Evolutionary conservation across 1,140 invertebrate genomes (phyloP), one percentile per base, ranked within the genome.

Genomic region (Drosophila kurseongensis): DNA sequence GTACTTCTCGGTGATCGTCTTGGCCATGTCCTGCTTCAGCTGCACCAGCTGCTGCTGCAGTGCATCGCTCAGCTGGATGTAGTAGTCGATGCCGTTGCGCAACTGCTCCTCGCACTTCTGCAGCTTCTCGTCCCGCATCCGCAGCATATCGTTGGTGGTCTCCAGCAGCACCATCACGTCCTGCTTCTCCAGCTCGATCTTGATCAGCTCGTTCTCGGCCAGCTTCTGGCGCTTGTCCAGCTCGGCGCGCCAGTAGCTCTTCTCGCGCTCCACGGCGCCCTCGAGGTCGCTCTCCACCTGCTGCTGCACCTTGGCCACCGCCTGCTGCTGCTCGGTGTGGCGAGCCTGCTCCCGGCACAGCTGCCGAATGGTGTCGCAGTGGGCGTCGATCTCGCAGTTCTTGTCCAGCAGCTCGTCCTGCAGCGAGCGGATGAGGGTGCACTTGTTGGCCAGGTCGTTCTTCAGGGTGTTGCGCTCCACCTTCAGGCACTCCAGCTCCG

Each of bases 191-290:
- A 93, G 58, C 84, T 94, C 93, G 68, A 92, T 92, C 68, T 93
- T 92, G 38, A 93, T 93, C 9, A 94, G 91, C 60, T 91, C 93
- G 45, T 93, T 93, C 78, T 94, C 93, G 55, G 93, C 93, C 68
- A 93, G 91, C 48, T 93, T 92, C 89, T 94, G 93, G 44, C 93
- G 93, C 71, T 94, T 93, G 73, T 94, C 93, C 56, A 94, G 79
- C 78, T 94, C 93, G 18, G 81, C 90, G 2, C 91, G 90, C 74
- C 91, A 92, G 36, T 92, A 91, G 73, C 92, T 82, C 56, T 92
- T 92, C 85, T 93, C 88, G 23, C 93, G 90, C 55, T 92, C 83
- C n/a, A 93, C 75, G 0, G 91, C 81, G 2, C 92, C 76, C 72
- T 93, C 93, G 14, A 92, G 75, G 52, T 80, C 85, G 5, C 67